These are phyloP conservation scores for Margaritifera margaritifera DNA, from an alignment of 2,888 invertebrate genomes.

Conservation along the genomic window DNA sequence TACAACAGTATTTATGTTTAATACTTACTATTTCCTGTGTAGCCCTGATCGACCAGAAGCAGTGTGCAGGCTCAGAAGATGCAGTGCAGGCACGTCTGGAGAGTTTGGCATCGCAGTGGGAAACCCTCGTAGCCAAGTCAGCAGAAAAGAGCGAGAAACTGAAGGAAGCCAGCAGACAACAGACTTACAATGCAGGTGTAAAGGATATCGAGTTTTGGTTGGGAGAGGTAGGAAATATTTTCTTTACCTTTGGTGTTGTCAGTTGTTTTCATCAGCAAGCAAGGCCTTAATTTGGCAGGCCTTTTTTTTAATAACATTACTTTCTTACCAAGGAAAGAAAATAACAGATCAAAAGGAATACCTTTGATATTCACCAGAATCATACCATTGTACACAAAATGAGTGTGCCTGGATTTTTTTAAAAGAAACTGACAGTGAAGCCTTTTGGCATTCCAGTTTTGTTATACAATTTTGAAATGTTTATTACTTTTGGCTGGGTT, in stretches of 20 bases:
- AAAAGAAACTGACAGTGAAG: no score
- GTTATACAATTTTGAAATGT: no score
- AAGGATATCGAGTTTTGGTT: conserved; percentile 99
- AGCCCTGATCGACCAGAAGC: conserved; percentile 87
- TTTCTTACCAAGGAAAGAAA: neutral
- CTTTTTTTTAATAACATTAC: neutral
- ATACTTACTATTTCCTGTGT: conserved; percentile 2
- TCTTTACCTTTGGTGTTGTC: neutral
- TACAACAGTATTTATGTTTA: neutral
- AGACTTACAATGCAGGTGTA: conserved; percentile 98
- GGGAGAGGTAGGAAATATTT: conserved; percentile 84
- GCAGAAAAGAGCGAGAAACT: conserved; percentile 98
- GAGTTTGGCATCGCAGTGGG: conserved; percentile 96
- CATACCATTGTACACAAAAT: no score
- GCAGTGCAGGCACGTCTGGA: conserved; percentile 84
- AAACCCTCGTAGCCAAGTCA: conserved; percentile 96
- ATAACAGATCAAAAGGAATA: no score
- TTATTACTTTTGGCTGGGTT: no score
- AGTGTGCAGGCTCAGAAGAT: conserved; percentile 98
- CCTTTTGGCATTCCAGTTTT: no score
- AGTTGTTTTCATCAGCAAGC: no score
- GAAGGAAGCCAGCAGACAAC: conserved; percentile 99
- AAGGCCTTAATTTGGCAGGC: no score
- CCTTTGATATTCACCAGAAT: no score
- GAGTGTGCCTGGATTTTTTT: no score